These are phyloP conservation scores for Diplodus puntazzo DNA, from an alignment of 2,797 vertebrate genomes.

Conservation along the genomic window DNA sequence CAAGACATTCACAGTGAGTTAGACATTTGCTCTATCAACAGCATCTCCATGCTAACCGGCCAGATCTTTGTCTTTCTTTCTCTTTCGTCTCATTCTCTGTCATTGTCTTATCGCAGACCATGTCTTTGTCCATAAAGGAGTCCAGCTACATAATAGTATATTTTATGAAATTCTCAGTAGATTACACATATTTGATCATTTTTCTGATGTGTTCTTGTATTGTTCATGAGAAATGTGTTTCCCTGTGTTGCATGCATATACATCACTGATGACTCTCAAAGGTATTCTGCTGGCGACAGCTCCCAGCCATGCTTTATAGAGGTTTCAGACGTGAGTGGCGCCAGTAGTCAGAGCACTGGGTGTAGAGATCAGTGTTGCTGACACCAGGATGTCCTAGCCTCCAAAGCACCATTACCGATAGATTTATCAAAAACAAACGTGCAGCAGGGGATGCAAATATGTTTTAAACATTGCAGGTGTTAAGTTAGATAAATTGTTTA, in stretches of 20 bases:
- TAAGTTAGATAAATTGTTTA: background rate
- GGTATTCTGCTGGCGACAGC: conserved; percentile 30
- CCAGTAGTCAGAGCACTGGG: conserved; percentile 41
- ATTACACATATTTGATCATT: background rate
- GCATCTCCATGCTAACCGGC: background rate
- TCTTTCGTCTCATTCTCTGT: background rate
- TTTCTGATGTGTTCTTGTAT: background rate
- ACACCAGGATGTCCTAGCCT: conserved; percentile 55
- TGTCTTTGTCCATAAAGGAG: background rate
- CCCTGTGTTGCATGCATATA: conserved; percentile 5
- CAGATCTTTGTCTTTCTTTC: background rate
- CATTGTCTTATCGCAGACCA: background rate
- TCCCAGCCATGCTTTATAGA: conserved; percentile 13
- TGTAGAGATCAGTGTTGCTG: conserved; percentile 44
- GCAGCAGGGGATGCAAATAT: background rate
- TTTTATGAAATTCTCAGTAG: background rate
- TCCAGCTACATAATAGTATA: background rate
- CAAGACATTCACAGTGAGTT: background rate
- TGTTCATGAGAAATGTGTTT: background rate
- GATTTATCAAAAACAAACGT: background rate
- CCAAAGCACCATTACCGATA: conserved; percentile 9
- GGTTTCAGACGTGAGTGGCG: conserved; percentile 34
- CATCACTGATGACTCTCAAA: conserved; percentile 22
- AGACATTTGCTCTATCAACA: background rate
- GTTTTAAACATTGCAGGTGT: background rate